Percentiles rank a stretch among this genome's conserved stretches.
Conservation (phyloP, 2,113 vertebrate genomes). For the Ondatra zibethicus region DNA sequence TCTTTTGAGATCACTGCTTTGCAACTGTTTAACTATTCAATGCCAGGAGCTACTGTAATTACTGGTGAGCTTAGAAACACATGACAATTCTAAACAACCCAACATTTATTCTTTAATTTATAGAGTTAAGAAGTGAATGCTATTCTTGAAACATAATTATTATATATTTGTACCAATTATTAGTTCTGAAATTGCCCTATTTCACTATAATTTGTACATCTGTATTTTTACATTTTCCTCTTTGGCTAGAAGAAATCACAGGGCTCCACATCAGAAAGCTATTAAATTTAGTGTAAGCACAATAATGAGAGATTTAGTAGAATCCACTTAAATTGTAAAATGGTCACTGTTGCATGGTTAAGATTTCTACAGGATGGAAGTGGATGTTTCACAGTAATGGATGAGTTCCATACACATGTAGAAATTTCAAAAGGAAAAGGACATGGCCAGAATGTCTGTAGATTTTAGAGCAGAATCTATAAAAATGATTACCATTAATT, state of each 20-base stretch:
- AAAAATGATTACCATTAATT: neutral
- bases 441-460: neutral
- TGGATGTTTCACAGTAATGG: neutral
- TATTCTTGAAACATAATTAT: neutral
- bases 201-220: neutral
- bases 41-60: neutral
- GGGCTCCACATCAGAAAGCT: neutral
- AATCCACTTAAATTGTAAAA: constrained; percentile 3
- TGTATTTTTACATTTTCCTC: neutral
- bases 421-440: neutral
- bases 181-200: neutral
- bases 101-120: neutral
- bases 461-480: neutral
- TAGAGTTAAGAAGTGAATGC: neutral
- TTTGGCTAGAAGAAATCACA: constrained; percentile 20
- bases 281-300: neutral
- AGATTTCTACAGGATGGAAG: neutral
- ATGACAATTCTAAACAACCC: neutral
- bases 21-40: neutral
- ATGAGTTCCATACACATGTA: neutral
- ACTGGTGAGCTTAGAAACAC: neutral
- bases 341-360: neutral
- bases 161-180: neutral
- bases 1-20: neutral
- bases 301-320: neutral